Evolutionary conservation across 2,113 vertebrate species (phyloP), one percentile per base, ranked within the genome.

Genomic region (Psittacus erithacus): DNA sequence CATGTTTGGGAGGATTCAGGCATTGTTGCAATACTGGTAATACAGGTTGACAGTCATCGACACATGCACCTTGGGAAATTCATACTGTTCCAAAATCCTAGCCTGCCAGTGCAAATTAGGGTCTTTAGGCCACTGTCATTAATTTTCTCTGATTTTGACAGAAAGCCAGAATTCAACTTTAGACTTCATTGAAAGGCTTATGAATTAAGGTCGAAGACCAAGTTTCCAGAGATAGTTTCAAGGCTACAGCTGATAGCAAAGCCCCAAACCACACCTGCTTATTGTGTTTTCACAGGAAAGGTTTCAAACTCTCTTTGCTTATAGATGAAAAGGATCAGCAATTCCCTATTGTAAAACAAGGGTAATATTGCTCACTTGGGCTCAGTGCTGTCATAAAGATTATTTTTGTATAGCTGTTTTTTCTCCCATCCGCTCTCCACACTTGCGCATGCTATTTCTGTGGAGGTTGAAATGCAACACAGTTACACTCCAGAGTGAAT

Each of bases 371-470:
- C 86, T 94, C 77, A 84, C 62, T 95, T 92, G 69, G 69, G 57
- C 77, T 95, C 69, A 89, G 27, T 47, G 86, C 84, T 94, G 69
- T 86, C 92, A 82, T 84, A 79, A 93, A 44, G 86, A 93, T 96
- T 93, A 95, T 94, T 96, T 96, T 86, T 69, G 46, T 59, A 65
- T 69, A 67, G 86, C 92, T 94, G 76, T 94, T 95, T 96, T 96
- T 94, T 86, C 65, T 94, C 63, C 52, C 70, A 76, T 78, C 92
- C 73, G 93, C 76, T 79, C 55, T 89, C 88, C 60, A 76, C 79
- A n/a, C 77, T 96, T 75, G 69, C 3, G 2, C 50, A 43, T 84
- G 65, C 92, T 94, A 94, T 97, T 96, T 96, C 83, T 92, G 90
- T 94, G 80, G 86, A 86, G 92, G 95, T 95, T 96, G 94, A 93